phyloP scores from a whole-genome alignment of 1,140 invertebrate genomes.

The Papilio polytes region DNA sequence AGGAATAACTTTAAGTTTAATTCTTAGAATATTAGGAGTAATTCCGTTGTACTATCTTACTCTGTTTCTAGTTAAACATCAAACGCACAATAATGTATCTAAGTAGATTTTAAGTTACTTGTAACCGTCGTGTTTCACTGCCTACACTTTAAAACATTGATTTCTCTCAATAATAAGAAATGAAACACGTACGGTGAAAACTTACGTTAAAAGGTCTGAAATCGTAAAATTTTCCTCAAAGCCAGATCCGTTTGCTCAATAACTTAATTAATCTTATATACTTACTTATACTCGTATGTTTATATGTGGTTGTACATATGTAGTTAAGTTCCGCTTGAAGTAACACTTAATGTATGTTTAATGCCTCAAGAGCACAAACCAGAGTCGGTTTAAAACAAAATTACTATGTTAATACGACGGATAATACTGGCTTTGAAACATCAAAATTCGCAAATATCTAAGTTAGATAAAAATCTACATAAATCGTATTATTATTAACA shows the following conservation, averaged over 20 bases:
- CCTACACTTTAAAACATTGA: too few relatives aligned
- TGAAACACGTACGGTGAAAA: too few relatives aligned
- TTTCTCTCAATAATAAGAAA: not conserved
- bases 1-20: too few relatives aligned
- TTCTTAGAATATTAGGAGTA: too few relatives aligned
- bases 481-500: too few relatives aligned
- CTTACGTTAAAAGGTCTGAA: too few relatives aligned
- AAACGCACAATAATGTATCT: too few relatives aligned
- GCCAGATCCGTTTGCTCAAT: not conserved
- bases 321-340: constrained; percentile 41
- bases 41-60: too few relatives aligned
- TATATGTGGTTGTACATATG: constrained; percentile 24
- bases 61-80: too few relatives aligned
- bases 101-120: not conserved
- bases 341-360: constrained; percentile 43
- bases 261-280: constrained; percentile 2
- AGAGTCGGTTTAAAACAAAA: constrained; percentile 41
- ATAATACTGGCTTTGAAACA: not conserved
- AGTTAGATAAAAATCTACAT: too few relatives aligned
- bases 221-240: not conserved
- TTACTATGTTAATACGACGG: constrained; percentile 25
- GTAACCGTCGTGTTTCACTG: not conserved
- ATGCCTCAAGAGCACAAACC: constrained; percentile 40
- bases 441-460: not conserved
- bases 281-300: not conserved